Conservation (phyloP, 2,113 vertebrate genomes). For the Cebidichthys violaceus region DNA sequence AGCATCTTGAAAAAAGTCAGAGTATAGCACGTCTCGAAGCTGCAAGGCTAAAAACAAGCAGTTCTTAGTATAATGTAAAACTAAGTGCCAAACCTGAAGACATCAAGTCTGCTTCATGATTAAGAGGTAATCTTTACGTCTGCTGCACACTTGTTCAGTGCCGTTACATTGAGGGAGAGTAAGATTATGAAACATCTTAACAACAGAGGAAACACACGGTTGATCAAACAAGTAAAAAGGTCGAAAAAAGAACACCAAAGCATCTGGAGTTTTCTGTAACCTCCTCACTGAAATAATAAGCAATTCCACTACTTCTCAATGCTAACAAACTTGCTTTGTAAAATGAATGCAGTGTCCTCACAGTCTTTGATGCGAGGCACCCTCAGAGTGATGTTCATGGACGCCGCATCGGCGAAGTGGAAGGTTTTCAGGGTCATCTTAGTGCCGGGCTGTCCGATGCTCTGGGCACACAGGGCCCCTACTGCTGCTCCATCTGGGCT, state of each 20-base stretch:
- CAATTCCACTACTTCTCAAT: not conserved
- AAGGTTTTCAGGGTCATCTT: conserved; percentile 99
- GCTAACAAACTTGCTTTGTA: too few relatives aligned
- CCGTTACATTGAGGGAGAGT: not conserved
- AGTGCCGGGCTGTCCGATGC: conserved; percentile 97
- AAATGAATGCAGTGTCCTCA: not conserved
- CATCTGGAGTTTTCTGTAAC: not conserved
- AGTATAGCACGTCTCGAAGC: not conserved
- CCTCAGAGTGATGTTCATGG: conserved; percentile 98
- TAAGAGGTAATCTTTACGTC: conserved; percentile 1
- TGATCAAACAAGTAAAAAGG: conserved; percentile 14
- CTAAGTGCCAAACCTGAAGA: not conserved
- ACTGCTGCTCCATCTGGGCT: conserved; percentile 98
- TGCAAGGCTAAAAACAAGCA: not conserved
- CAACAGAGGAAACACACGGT: not conserved
- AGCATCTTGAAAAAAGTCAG: too few relatives aligned
- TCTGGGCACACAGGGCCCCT: conserved; percentile 96
- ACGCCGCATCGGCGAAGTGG: conserved; percentile 97
- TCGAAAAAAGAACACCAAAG: not conserved
- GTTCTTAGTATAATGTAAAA: not conserved
- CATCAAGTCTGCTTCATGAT: conserved; percentile 3
- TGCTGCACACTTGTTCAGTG: conserved; percentile 5
- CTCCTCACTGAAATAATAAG: conserved; percentile 5
- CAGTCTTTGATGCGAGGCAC: conserved; percentile 96
- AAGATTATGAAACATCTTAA: not conserved